A percentile compares a stretch with the other conserved stretches of the same genome.
Conservation (phyloP, 2,888 invertebrate species). For the Diogma glabrata region DNA sequence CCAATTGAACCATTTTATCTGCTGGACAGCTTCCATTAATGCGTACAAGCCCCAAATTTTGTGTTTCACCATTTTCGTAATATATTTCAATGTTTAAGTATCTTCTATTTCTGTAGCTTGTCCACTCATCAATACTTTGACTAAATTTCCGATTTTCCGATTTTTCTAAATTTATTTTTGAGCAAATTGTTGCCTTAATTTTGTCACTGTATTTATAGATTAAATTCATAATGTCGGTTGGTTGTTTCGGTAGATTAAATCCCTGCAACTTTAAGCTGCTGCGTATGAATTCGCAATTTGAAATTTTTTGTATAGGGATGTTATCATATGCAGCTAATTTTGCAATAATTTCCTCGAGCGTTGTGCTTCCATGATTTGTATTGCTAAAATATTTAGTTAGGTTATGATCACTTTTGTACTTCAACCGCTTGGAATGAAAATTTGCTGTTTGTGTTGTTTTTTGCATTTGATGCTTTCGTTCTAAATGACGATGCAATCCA, state of each 20-base stretch:
- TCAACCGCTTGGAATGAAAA: too few species aligned
- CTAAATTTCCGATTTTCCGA: background rate
- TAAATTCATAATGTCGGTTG: too few species aligned
- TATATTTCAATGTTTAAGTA: conserved; percentile 11
- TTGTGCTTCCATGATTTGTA: background rate
- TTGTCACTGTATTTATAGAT: too few species aligned
- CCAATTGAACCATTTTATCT: background rate
- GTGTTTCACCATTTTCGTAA: background rate
- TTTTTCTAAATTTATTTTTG: too few species aligned
- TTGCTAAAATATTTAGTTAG: too few species aligned
- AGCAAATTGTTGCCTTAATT: too few species aligned
- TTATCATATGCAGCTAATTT: conserved; percentile 5
- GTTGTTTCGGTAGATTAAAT: too few species aligned
- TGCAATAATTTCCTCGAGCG: conserved; percentile 5
- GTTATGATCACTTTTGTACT: too few species aligned
- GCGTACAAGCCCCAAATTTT: conserved; percentile 7
- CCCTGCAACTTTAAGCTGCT: background rate
- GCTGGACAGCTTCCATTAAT: conserved; percentile 8
- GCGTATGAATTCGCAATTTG: conserved; percentile 1
- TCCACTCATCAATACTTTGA: conserved; percentile 11
- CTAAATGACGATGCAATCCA: too few species aligned
- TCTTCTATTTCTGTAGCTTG: conserved; percentile 9
- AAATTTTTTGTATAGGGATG: background rate
- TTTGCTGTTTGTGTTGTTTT: too few species aligned
- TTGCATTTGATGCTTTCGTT: too few species aligned